Conservation (phyloP, 2,888 invertebrate species). For the Allygus modestus region DNA sequence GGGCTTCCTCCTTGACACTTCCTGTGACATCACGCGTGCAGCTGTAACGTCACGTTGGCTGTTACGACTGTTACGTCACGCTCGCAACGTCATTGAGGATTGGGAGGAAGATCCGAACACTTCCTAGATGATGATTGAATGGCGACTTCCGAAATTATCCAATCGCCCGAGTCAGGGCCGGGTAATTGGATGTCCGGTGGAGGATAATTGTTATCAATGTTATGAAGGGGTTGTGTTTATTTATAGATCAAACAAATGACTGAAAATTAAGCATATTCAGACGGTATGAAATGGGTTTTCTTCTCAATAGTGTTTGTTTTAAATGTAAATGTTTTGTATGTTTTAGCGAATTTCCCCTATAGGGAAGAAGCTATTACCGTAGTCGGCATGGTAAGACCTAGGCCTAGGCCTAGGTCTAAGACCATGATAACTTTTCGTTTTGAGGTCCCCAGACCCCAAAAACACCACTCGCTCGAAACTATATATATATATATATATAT, state of each 20-base stretch:
- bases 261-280: too few relatives aligned
- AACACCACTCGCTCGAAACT: too few relatives aligned
- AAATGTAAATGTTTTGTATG: too few relatives aligned
- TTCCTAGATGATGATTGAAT: constrained; percentile 26
- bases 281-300: too few relatives aligned
- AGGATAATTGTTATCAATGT: constrained; percentile 17
- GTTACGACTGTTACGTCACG: neutral
- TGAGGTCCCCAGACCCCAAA: too few relatives aligned
- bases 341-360: too few relatives aligned
- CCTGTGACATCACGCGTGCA: neutral
- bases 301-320: too few relatives aligned
- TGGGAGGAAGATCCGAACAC: constrained; percentile 7
- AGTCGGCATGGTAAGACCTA: too few relatives aligned
- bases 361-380: too few relatives aligned
- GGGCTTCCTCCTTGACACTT: constrained; percentile 2
- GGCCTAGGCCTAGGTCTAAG: too few relatives aligned
- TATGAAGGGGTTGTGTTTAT: neutral
- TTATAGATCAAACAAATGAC: neutral
- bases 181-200: constrained; percentile 22
- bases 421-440: too few relatives aligned
- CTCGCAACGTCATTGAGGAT: neutral
- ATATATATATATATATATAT: too few relatives aligned
- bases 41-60: neutral
- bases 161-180: constrained; percentile 8
- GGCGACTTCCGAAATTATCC: constrained; percentile 40